Percentiles rank a stretch among this genome's conserved stretches.
phyloP scores from a whole-genome alignment of 2,113 vertebrate genomes.

The Catharus minimus region DNA sequence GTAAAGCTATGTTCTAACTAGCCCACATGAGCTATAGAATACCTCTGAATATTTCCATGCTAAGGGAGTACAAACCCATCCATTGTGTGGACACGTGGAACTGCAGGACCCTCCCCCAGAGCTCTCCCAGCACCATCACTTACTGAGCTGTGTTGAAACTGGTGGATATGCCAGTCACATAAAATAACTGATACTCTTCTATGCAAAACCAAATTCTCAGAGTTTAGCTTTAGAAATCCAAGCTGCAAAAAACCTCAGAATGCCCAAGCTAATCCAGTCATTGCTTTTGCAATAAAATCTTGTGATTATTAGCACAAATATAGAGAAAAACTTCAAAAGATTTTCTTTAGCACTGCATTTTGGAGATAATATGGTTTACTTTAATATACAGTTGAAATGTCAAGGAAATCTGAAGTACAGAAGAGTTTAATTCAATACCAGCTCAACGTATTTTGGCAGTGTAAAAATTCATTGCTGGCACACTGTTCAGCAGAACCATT shows the following conservation, averaged over 20 bases:
- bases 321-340: constrained; percentile 50
- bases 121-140: neutral
- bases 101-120: neutral
- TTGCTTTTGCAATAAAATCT: constrained; percentile 5
- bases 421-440: constrained; percentile 33
- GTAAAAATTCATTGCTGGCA: constrained; percentile 16
- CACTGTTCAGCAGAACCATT: neutral
- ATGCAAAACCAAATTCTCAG: neutral
- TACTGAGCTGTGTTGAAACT: neutral
- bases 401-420: constrained; percentile 22
- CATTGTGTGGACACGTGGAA: neutral
- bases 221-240: neutral
- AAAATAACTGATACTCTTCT: neutral
- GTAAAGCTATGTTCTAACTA: neutral
- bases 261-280: constrained; percentile 30
- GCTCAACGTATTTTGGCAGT: constrained; percentile 41
- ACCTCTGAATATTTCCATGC: neutral
- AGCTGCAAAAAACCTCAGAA: constrained; percentile 17
- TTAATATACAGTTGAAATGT: constrained; percentile 41
- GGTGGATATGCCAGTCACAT: neutral
- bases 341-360: constrained; percentile 44
- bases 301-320: constrained; percentile 41
- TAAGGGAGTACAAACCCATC: neutral
- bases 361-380: constrained; percentile 55
- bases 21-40: accelerated